phyloP scores from a whole-genome alignment of 1,140 invertebrate genomes.

The Rhopalosiphum maidis region DNA sequence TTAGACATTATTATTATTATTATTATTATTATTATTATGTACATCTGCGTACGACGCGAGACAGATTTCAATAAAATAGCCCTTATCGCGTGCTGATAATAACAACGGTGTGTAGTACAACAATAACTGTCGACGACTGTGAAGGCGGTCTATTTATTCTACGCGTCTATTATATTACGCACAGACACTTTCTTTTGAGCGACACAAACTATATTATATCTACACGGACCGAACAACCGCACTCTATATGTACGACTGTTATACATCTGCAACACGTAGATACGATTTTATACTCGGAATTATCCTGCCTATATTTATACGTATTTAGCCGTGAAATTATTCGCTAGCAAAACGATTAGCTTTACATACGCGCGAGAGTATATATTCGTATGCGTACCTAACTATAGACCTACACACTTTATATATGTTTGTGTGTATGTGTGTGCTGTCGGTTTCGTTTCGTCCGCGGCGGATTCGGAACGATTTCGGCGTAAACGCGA shows the following conservation, averaged over 20 bases:
- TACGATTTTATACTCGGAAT: neutral
- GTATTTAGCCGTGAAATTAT: neutral
- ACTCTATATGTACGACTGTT: neutral
- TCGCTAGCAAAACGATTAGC: constrained; percentile 11
- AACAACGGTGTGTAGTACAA: neutral
- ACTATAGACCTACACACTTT: no score
- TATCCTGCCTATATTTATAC: neutral
- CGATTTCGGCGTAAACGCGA: neutral
- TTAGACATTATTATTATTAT: neutral
- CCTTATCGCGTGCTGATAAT: constrained; percentile 5
- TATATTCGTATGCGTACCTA: neutral
- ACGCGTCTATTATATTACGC: neutral
- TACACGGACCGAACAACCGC: neutral
- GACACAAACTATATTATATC: neutral
- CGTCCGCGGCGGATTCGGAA: neutral
- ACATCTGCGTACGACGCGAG: neutral
- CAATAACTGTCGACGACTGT: neutral
- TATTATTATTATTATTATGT: neutral
- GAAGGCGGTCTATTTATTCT: neutral
- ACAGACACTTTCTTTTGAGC: constrained; percentile 21
- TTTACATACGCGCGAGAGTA: neutral
- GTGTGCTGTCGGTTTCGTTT: neutral
- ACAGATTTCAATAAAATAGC: neutral
- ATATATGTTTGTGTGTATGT: neutral
- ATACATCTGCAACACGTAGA: neutral